These are phyloP conservation scores for Junonia oenone DNA, from an alignment of 2,888 invertebrate genomes.

Conservation along the genomic window DNA sequence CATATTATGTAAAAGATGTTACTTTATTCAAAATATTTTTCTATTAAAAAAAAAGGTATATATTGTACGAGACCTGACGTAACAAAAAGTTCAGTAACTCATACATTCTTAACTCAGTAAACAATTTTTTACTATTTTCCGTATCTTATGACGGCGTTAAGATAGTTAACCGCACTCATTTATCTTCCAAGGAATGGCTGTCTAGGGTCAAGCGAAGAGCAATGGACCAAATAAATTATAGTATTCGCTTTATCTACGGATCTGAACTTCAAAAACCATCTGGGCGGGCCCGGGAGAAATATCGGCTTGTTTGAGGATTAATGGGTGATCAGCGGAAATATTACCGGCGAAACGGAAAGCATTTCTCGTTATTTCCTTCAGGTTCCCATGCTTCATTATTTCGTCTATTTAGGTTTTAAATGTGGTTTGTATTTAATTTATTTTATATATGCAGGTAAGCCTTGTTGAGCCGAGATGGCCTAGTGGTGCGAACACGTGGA, in stretches of 20 bases:
- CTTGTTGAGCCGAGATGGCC: too few relatives aligned
- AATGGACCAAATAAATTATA: constrained; percentile 31
- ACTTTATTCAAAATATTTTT: too few relatives aligned
- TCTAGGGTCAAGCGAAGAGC: constrained; percentile 29
- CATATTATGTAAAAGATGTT: too few relatives aligned
- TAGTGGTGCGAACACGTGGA: too few relatives aligned
- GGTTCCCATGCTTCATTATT: background rate
- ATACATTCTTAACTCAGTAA: background rate
- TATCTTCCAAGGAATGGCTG: constrained; percentile 27
- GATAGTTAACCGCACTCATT: constrained; percentile 21
- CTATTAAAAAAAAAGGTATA: too few relatives aligned
- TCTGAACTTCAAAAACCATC: constrained; percentile 29
- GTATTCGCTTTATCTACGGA: constrained; percentile 26
- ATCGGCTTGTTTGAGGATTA: constrained; percentile 37
- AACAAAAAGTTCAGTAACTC: background rate
- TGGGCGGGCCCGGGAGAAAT: constrained; percentile 32
- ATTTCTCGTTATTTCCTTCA: background rate
- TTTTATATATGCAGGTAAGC: too few relatives aligned
- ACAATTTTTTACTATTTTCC: background rate
- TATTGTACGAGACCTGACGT: too few relatives aligned
- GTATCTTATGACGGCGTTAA: constrained; percentile 3
- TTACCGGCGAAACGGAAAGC: constrained; percentile 10
- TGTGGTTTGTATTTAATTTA: background rate
- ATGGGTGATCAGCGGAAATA: constrained; percentile 36
- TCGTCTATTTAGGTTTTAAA: background rate